Evolutionary conservation across 2,797 vertebrate species (phyloP).

Genomic region (Mus caroli): DNA sequence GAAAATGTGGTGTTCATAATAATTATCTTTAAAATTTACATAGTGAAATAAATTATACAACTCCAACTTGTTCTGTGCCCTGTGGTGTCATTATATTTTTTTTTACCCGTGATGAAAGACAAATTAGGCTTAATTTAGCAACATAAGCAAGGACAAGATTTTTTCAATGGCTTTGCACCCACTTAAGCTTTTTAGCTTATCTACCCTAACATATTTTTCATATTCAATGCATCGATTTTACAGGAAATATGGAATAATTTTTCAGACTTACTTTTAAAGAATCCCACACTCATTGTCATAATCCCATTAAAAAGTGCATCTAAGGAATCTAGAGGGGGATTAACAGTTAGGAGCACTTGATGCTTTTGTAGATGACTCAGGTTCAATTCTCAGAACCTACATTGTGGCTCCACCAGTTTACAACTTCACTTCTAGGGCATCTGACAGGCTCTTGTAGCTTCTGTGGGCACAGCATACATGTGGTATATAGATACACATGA

Average conservation of each 20-base stretch:
- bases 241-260: constrained; percentile 39
- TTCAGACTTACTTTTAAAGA: background rate
- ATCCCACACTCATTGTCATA: background rate
- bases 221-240: constrained; percentile 2
- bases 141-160: background rate
- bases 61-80: background rate
- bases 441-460: no score
- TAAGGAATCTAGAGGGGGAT: background rate
- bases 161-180: background rate
- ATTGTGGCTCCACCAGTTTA: background rate
- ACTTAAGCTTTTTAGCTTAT: constrained; percentile 14
- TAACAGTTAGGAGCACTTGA: background rate
- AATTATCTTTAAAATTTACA: constrained; percentile 56
- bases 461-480: background rate
- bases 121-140: constrained; percentile 20
- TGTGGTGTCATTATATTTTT: constrained; percentile 45
- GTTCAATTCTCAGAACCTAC: background rate
- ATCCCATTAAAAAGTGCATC: background rate
- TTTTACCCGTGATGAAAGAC: constrained; percentile 45
- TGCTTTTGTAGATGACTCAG: background rate
- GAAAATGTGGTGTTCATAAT: constrained; percentile 45
- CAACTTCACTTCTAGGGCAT: background rate
- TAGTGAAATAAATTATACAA: constrained; percentile 53
- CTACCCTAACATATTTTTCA: constrained; percentile 20
- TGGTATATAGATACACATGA: background rate